Conservation (phyloP, 2,113 vertebrate species). For the Chinchilla lanigera region DNA sequence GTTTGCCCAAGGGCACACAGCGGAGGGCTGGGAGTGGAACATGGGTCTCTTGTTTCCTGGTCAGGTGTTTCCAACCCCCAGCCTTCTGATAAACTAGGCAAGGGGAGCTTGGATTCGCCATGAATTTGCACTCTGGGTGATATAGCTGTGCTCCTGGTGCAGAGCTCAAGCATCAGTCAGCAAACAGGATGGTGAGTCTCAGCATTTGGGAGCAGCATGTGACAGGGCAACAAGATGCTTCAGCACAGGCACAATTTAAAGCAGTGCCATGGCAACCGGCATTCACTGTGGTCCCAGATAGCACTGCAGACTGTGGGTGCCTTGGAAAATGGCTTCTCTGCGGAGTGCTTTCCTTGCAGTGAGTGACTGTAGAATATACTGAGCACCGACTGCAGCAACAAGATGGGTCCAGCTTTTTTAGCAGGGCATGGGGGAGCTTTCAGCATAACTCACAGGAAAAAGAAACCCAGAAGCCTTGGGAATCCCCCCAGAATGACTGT, state of each 20-base stretch:
- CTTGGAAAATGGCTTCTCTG: slow-evolving; percentile 46
- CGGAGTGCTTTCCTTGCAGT: not conserved
- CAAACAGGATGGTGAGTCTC: not conserved
- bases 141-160: not conserved
- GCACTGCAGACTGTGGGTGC: fast-evolving
- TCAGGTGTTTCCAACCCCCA: not conserved
- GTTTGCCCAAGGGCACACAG: not conserved
- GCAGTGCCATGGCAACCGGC: slow-evolving; percentile 72
- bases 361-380: not conserved
- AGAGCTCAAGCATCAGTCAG: not conserved
- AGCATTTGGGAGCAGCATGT: not conserved
- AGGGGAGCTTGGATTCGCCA: not conserved
- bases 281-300: not conserved
- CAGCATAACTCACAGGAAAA: not conserved
- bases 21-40: not conserved
- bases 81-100: not conserved
- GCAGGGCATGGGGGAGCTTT: not conserved
- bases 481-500: slow-evolving; percentile 5
- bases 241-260: slow-evolving; percentile 52
- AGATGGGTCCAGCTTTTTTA: not conserved
- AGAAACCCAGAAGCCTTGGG: not conserved
- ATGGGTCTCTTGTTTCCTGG: not conserved
- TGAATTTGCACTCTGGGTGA: not conserved
- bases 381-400: not conserved
- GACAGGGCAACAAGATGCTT: not conserved